Conservation (phyloP, 92 coral and sea anemone genomes). For the Metridium senile region DNA sequence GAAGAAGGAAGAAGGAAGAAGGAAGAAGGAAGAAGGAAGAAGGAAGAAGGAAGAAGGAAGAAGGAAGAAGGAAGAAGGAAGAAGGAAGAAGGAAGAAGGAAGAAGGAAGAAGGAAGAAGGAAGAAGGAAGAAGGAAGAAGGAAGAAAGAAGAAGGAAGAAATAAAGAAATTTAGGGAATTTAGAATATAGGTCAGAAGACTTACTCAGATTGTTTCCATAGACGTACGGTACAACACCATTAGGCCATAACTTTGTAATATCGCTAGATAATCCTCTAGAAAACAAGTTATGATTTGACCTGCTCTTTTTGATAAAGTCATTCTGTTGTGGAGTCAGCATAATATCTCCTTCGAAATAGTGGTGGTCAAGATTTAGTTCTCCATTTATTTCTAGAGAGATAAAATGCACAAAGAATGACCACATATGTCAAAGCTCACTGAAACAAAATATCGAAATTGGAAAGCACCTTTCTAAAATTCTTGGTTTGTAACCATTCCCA, state of each 20-base stretch:
- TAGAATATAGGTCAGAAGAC: too few relatives aligned
- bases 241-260: conserved; percentile 62
- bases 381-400: conserved; percentile 7
- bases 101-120: too few relatives aligned
- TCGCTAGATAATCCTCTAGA: conserved; percentile 49
- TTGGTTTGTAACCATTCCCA: too few relatives aligned
- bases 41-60: background rate
- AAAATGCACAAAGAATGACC: background rate
- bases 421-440: too few relatives aligned
- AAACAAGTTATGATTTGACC: conserved; percentile 26
- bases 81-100: too few relatives aligned
- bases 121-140: too few relatives aligned
- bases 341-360: conserved; percentile 72
- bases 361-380: conserved; percentile 58
- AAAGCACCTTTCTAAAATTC: too few relatives aligned
- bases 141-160: too few relatives aligned
- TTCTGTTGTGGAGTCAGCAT: conserved; percentile 46
- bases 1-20: background rate
- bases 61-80: background rate
- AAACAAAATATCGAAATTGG: too few relatives aligned
- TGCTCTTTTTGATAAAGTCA: conserved; percentile 20
- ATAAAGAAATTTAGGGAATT: too few relatives aligned
- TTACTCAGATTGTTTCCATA: conserved; percentile 48
- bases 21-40: background rate
- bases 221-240: conserved; percentile 45